These are phyloP conservation scores for Latrodectus geometricus DNA, from an alignment of 1,140 invertebrate genomes.

Conservation along the genomic window DNA sequence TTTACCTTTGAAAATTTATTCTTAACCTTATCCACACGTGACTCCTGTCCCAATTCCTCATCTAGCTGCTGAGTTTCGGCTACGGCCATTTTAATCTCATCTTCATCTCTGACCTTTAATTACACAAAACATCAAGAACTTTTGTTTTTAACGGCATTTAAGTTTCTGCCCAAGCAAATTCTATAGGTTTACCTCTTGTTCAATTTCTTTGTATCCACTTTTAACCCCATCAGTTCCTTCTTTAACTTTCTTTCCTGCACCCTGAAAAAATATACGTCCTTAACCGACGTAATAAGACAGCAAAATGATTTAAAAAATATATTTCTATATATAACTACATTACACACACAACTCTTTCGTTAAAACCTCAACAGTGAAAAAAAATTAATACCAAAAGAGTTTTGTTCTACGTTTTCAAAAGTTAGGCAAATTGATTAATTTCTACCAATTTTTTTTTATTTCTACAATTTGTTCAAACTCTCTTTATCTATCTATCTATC, in stretches of 20 bases:
- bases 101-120: conserved; percentile 26
- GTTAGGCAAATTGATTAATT: too few species aligned
- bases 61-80: conserved; percentile 29
- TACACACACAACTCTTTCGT: too few species aligned
- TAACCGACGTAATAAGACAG: too few species aligned
- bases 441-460: too few species aligned
- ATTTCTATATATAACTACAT: too few species aligned
- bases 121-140: background rate
- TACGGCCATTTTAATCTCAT: conserved; percentile 6
- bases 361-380: too few species aligned
- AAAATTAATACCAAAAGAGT: too few species aligned
- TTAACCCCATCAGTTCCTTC: conserved; percentile 23
- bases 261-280: background rate
- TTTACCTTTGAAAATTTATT: conserved; percentile 3
- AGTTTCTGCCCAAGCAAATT: background rate
- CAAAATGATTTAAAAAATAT: too few species aligned
- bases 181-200: conserved; percentile 18
- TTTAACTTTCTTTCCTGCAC: conserved; percentile 40
- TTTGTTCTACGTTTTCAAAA: too few species aligned
- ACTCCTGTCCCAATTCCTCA: conserved; percentile 3
- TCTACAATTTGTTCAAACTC: too few species aligned
- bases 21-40: conserved; percentile 28
- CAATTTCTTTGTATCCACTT: conserved; percentile 27
- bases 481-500: too few species aligned
- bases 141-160: background rate